Conservation (phyloP, 2,888 invertebrate genomes). For the Fragum fragum region DNA sequence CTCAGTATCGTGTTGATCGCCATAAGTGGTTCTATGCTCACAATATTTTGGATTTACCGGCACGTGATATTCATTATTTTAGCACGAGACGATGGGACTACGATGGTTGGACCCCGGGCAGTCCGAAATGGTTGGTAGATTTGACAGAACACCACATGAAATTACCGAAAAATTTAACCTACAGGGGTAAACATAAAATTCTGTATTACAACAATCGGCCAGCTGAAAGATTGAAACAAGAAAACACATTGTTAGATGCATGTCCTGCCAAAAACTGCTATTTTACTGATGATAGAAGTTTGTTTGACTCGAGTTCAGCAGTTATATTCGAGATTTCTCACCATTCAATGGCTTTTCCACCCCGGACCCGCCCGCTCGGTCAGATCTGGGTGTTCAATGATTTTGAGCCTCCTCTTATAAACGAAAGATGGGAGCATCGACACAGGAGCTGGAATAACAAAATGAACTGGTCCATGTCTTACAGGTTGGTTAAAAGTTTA, state of each 20-base stretch:
- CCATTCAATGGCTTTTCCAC: background rate
- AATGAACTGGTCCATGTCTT: conserved; percentile 24
- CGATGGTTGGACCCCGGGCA: conserved; percentile 2
- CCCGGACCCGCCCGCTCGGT: background rate
- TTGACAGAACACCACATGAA: background rate
- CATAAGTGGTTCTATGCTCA: background rate
- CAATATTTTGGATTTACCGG: conserved; percentile 17
- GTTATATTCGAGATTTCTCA: conserved; percentile 14
- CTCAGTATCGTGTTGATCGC: background rate
- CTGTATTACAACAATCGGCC: background rate
- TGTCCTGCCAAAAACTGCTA: conserved; percentile 4
- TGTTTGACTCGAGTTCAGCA: background rate
- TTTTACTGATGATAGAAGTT: background rate
- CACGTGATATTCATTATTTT: background rate
- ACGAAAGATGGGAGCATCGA: conserved; percentile 3
- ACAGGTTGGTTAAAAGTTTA: conserved; percentile 8
- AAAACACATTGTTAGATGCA: background rate
- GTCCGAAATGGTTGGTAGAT: conserved; percentile 17
- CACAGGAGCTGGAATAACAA: conserved; percentile 7
- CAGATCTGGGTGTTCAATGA: conserved; percentile 19
- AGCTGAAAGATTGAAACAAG: background rate
- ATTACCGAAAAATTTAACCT: background rate
- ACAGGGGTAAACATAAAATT: background rate
- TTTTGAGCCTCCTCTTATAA: background rate
- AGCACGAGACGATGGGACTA: conserved; percentile 10